phyloP scores from a whole-genome alignment of 2,113 vertebrate genomes.

The Puma concolor region DNA sequence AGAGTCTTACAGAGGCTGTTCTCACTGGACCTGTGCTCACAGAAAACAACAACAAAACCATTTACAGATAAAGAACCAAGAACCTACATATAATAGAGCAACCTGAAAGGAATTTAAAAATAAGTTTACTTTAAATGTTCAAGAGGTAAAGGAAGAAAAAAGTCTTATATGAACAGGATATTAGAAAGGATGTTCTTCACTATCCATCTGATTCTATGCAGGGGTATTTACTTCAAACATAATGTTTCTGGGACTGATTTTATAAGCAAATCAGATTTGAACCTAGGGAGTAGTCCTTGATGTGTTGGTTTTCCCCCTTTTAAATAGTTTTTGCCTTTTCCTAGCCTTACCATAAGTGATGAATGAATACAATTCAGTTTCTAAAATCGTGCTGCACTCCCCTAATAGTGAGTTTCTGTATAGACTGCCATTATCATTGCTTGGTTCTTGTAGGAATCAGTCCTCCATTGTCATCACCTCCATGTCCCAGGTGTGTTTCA shows the following conservation, averaged over 20 bases:
- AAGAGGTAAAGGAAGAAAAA: neutral
- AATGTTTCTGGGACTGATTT: slow-evolving; percentile 15
- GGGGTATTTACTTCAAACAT: neutral
- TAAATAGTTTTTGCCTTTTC: neutral
- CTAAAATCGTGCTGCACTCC: neutral
- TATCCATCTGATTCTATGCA: neutral
- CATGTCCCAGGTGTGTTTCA: neutral
- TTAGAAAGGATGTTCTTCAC: neutral
- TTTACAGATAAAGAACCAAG: neutral
- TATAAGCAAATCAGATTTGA: neutral
- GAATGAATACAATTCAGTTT: neutral
- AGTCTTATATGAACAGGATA: neutral
- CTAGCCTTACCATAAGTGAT: neutral
- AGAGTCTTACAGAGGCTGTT: neutral
- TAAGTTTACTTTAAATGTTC: neutral
- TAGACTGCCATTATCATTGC: neutral
- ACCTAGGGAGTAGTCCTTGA: neutral
- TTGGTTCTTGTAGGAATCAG: neutral
- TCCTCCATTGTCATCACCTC: neutral
- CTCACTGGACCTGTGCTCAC: neutral
- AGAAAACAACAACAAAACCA: neutral
- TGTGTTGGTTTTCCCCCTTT: neutral
- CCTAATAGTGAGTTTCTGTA: neutral
- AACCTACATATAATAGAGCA: neutral
- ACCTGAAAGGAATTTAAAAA: neutral